Conservation (phyloP, 2,888 invertebrate species). For the Polyommatus icarus region DNA sequence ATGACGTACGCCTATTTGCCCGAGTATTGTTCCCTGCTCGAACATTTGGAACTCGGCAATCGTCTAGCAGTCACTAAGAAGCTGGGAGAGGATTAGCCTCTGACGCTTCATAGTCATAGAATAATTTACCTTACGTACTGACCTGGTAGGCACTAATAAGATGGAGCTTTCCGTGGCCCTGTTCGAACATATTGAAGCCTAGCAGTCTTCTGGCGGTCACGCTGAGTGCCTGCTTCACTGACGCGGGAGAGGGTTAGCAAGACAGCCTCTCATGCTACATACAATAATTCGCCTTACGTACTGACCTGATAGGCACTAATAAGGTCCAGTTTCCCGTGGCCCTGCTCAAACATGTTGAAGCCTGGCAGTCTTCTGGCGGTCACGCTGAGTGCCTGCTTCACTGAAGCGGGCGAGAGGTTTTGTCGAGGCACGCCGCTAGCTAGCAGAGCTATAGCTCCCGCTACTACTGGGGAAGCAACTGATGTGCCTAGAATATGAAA, state of each 20-base stretch:
- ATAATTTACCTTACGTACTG: slow-evolving; percentile 25
- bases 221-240: slow-evolving; percentile 85
- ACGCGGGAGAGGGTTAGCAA: slow-evolving; percentile 80
- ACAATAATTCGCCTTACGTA: not conserved
- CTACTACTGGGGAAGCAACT: slow-evolving; percentile 98
- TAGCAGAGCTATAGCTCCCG: slow-evolving; percentile 94
- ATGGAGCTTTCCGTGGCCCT: slow-evolving; percentile 97
- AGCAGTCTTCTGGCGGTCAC: slow-evolving; percentile 92
- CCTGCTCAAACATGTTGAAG: slow-evolving; percentile 98
- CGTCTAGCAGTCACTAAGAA: slow-evolving; percentile 86
- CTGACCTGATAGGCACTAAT: slow-evolving; percentile 91
- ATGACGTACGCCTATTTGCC: slow-evolving; percentile 51
- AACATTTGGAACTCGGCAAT: slow-evolving; percentile 95
- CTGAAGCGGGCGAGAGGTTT: slow-evolving; percentile 93
- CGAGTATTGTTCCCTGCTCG: slow-evolving; percentile 98
- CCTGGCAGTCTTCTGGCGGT: slow-evolving; percentile 91
- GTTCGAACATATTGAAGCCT: slow-evolving; percentile 97
- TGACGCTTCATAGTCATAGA: not conserved
- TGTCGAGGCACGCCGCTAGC: slow-evolving; percentile 88
- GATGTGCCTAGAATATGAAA: slow-evolving; percentile 85
- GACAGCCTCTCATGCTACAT: not conserved
- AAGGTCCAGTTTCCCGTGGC: slow-evolving; percentile 95
- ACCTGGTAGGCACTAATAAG: slow-evolving; percentile 93
- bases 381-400: slow-evolving; percentile 97
- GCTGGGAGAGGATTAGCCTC: slow-evolving; percentile 82